Percentiles rank a stretch among this genome's conserved stretches.
These are phyloP conservation scores for Calidris pygmaea DNA, from an alignment of 2,113 vertebrate genomes.

Conservation along the genomic window DNA sequence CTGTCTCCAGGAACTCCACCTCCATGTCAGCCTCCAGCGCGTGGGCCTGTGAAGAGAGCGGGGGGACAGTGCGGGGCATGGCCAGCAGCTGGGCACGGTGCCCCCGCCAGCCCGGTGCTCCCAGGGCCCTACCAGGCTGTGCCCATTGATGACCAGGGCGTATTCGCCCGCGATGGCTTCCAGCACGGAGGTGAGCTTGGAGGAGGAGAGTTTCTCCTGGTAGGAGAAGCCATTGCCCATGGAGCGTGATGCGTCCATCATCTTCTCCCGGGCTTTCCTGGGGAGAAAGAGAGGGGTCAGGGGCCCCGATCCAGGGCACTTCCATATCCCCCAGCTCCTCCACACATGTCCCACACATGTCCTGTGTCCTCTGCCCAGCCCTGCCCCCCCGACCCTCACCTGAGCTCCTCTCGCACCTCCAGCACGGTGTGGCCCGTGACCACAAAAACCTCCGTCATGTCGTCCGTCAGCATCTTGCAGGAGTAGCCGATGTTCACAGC, in stretches of 20 bases:
- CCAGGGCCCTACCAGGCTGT: slow-evolving; percentile 86
- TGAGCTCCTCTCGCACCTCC: slow-evolving; percentile 89
- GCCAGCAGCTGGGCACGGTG: accelerated
- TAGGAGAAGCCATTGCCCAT: slow-evolving; percentile 78
- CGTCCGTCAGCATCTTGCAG: slow-evolving; percentile 94
- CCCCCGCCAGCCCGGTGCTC: background rate
- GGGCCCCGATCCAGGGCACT: background rate
- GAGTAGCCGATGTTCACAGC: slow-evolving; percentile 95
- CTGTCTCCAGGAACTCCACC: slow-evolving; percentile 88
- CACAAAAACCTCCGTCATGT: slow-evolving; percentile 90
- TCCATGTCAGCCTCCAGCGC: slow-evolving; percentile 95
- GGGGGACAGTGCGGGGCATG: background rate
- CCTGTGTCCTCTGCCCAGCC: too few relatives aligned
- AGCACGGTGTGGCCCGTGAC: slow-evolving; percentile 89
- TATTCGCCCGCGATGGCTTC: slow-evolving; percentile 90
- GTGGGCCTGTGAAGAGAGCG: slow-evolving; percentile 78
- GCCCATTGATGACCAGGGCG: slow-evolving; percentile 89
- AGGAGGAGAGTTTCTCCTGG: slow-evolving; percentile 66
- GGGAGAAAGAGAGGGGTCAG: background rate
- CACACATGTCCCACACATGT: accelerated
- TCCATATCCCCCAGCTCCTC: background rate
- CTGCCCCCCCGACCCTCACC: slow-evolving; percentile 63
- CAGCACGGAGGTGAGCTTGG: slow-evolving; percentile 76
- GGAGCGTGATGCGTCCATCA: slow-evolving; percentile 75
- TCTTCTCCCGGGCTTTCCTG: slow-evolving; percentile 88